phyloP scores from a whole-genome alignment of 2,888 invertebrate species.

The Opisthograptis luteolata region DNA sequence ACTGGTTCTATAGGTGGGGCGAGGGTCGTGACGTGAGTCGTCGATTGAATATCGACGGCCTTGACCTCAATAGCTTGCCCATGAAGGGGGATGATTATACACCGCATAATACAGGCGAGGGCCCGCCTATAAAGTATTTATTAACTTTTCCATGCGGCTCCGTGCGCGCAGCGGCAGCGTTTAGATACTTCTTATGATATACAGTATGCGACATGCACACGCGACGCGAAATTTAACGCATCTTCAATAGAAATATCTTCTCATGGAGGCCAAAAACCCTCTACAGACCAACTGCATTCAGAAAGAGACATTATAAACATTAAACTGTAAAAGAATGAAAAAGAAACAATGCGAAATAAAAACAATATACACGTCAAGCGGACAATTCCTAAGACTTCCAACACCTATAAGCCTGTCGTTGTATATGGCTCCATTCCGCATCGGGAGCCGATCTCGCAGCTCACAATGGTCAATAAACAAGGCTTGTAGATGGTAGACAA shows the following conservation, averaged over 20 bases:
- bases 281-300: too few species aligned
- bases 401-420: constrained; percentile 48
- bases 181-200: too few species aligned
- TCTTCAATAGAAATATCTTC: too few species aligned
- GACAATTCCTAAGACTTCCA: constrained; percentile 17
- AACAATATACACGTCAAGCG: constrained; percentile 32
- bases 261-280: too few species aligned
- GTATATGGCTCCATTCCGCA: constrained; percentile 68
- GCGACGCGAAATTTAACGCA: too few species aligned
- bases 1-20: constrained; percentile 43
- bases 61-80: constrained; percentile 58
- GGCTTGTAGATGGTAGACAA: constrained; percentile 71
- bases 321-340: constrained; percentile 1
- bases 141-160: too few species aligned
- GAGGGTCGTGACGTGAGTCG: constrained; percentile 52
- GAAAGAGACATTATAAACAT: neutral
- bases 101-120: constrained; percentile 38
- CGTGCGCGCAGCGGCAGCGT: too few species aligned
- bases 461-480: constrained; percentile 79
- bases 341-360: constrained; percentile 18
- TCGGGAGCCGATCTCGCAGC: constrained; percentile 63
- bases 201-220: too few species aligned
- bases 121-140: constrained; percentile 8
- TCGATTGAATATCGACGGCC: constrained; percentile 63
- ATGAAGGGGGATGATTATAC: constrained; percentile 51